Evolutionary conservation across 2,797 vertebrate genomes (phyloP), one percentile per base, ranked within the genome.

Genomic region (Pyrocephalus nanus): DNA sequence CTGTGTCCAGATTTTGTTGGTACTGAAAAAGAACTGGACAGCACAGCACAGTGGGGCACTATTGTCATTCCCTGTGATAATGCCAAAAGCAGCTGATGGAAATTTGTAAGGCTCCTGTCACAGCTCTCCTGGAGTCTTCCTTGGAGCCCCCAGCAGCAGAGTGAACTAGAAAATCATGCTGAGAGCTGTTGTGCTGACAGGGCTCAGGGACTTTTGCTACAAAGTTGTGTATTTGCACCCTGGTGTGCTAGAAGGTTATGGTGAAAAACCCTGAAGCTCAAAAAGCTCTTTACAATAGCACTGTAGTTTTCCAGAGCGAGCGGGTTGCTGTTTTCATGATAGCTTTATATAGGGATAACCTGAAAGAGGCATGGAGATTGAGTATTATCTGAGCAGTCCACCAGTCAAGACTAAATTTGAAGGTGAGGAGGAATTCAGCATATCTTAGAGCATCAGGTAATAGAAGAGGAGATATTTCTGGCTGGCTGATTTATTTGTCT

Each of bases 401-500:
- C 38, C 27, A 90, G 66, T 79, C 60, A 74, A 90, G 83, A 85
- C 72, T 86, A 71, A 71, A 92, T 89, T 51, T 74, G 84, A 54
- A 96, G 53, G 29, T 3, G 20, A 79, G 50, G 71, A 77, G 55
- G 61, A 76, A 90, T 43, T 38, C 71, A 79, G 42, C 40, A 60
- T 67, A 82, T 87, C 84, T 92, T 77, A 79, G 60, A 94, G 67
- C 45, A 85, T 67, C 72, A 54, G 71, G 65, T 79, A 86, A 77
- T 85, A 65, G 60, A 93, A 92, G 14, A 21, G 18, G 34, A 92
- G 60, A 54, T 77, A 82, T 71, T 82, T 92, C 77, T 92, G 48
- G 25, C 55, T 79, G 75, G 42, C 14, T 93, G 94, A 95, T 92
- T 93, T 96, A 94, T 95, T 88, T 95, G 29, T 61, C 92, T 91